These are phyloP conservation scores for Parnassius smintheus DNA, from an alignment of 2,888 invertebrate species.

Conservation along the genomic window DNA sequence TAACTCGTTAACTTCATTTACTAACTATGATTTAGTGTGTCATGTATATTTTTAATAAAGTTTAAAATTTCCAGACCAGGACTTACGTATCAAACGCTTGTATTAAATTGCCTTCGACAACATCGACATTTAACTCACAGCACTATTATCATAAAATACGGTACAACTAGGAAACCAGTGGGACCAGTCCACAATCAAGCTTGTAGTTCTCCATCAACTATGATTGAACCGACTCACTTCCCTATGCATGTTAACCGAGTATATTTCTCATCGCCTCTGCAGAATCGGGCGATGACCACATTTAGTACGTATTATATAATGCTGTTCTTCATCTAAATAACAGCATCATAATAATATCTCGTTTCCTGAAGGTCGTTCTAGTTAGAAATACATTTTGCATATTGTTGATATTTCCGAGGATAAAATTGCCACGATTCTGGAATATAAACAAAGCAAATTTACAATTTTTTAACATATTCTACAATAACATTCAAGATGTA, in stretches of 20 bases:
- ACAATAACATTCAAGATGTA: too few relatives aligned
- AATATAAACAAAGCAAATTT: background rate
- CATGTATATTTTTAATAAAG: conserved; percentile 13
- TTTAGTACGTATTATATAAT: conserved; percentile 39
- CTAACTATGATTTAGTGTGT: background rate
- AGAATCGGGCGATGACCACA: conserved; percentile 49
- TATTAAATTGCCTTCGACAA: conserved; percentile 4
- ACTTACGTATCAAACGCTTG: conserved; percentile 3
- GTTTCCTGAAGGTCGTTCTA: conserved; percentile 21
- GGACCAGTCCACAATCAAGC: conserved; percentile 42
- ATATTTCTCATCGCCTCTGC: conserved; percentile 45
- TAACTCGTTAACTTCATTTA: background rate
- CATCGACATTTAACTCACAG: conserved; percentile 20
- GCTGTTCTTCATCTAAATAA: conserved; percentile 23
- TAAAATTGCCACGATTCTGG: background rate
- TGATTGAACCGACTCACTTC: conserved; percentile 36
- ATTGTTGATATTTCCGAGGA: conserved; percentile 13
- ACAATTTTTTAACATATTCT: background rate
- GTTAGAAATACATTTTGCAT: conserved; percentile 17
- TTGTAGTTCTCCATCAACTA: conserved; percentile 39
- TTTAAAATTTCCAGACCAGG: conserved; percentile 7
- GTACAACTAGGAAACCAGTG: conserved; percentile 44
- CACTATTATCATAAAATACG: conserved; percentile 31
- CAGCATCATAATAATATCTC: conserved; percentile 18
- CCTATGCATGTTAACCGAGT: conserved; percentile 21